phyloP scores from a whole-genome alignment of 2,888 invertebrate genomes.

The Schizaphis graminum region DNA sequence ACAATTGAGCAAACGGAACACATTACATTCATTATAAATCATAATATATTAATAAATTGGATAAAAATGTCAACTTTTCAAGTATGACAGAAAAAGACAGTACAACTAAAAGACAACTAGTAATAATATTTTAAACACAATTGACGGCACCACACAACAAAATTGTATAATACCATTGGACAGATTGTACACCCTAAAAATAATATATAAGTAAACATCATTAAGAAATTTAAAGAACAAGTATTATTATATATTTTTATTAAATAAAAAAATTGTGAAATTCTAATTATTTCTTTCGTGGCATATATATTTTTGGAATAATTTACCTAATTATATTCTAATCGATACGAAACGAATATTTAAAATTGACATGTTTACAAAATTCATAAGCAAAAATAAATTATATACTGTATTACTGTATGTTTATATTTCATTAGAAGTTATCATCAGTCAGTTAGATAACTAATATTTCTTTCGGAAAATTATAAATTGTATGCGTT shows the following conservation, averaged over 20 bases:
- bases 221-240: neutral
- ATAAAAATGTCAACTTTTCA: neutral
- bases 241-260: neutral
- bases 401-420: too few relatives aligned
- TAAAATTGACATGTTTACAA: too few relatives aligned
- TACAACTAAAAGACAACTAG: neutral
- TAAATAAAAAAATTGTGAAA: neutral
- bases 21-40: too few relatives aligned
- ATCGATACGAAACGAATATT: too few relatives aligned
- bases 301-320: too few relatives aligned
- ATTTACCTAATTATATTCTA: too few relatives aligned
- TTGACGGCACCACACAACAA: neutral
- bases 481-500: too few relatives aligned
- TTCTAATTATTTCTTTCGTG: neutral
- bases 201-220: neutral
- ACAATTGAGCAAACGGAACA: neutral
- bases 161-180: neutral
- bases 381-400: too few relatives aligned
- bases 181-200: neutral
- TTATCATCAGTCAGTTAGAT: too few relatives aligned
- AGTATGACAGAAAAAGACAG: neutral
- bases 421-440: too few relatives aligned
- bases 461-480: too few relatives aligned
- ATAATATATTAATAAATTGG: neutral
- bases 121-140: neutral